A percentile compares a stretch with the other conserved stretches of the same genome.
Conservation (phyloP, 2,113 vertebrate genomes). For the Nycticryphes semicollaris region DNA sequence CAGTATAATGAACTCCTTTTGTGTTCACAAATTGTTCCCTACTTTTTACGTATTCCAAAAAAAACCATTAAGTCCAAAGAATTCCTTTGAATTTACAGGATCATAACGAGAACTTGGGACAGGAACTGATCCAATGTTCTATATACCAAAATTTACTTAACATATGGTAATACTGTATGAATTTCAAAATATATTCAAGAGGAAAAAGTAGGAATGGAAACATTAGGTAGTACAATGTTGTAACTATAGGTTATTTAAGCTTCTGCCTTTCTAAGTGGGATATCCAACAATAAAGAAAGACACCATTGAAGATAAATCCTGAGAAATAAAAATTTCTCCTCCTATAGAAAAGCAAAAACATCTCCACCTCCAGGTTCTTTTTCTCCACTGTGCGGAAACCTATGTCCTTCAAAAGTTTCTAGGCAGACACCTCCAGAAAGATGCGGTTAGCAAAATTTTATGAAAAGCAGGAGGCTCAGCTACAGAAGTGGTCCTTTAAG, state of each 20-base stretch:
- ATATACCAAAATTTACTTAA: neutral
- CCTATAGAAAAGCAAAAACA: neutral
- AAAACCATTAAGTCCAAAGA: fast-evolving
- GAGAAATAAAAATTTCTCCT: neutral
- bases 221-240: neutral
- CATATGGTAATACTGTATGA: neutral
- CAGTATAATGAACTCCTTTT: neutral
- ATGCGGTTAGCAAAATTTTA: neutral
- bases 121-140: neutral
- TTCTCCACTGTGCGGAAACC: neutral
- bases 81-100: neutral
- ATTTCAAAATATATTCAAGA: neutral
- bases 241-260: neutral
- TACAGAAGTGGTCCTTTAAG: neutral
- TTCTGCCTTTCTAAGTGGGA: neutral
- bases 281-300: neutral
- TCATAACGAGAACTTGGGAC: neutral
- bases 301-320: neutral
- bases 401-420: neutral
- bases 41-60: neutral
- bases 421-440: neutral
- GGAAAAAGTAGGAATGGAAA: neutral
- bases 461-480: neutral
- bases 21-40: neutral
- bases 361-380: fast-evolving